These are phyloP conservation scores for Herminia tarsipennalis DNA, from an alignment of 2,888 invertebrate genomes.

Conservation along the genomic window DNA sequence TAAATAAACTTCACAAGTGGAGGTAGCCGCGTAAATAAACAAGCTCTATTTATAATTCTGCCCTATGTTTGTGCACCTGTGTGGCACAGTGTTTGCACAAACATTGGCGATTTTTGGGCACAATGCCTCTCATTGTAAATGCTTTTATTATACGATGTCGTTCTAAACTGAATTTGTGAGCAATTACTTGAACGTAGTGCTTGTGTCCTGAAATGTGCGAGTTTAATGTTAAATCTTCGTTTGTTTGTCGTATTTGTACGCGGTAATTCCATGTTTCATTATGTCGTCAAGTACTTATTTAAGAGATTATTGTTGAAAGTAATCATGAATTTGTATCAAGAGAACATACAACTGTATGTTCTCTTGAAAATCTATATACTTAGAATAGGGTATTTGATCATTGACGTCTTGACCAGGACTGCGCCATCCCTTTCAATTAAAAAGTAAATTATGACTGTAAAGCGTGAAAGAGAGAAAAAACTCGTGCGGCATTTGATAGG, in stretches of 20 bases:
- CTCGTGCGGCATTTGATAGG: no score
- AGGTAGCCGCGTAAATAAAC: constrained; percentile 44
- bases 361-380: not conserved
- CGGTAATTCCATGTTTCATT: constrained; percentile 7
- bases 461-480: no score
- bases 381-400: not conserved
- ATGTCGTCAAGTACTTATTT: constrained; percentile 5
- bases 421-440: no score
- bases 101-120: constrained; percentile 47
- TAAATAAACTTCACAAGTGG: constrained; percentile 54
- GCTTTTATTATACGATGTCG: constrained; percentile 30
- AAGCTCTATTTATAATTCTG: constrained; percentile 50
- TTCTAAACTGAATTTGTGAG: constrained; percentile 20
- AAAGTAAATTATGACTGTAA: no score
- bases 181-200: constrained; percentile 19
- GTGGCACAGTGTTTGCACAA: constrained; percentile 52
- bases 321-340: not conserved
- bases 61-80: constrained; percentile 60
- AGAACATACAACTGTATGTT: not conserved
- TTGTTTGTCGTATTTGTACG: constrained; percentile 5
- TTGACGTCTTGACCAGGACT: no score
- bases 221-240: constrained; percentile 5
- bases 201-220: constrained; percentile 3
- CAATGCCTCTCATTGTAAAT: constrained; percentile 24
- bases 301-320: not conserved